Base-by-base conservation (phyloP, 2,797 vertebrate genomes). In the Manis crassicaudata region DNA sequence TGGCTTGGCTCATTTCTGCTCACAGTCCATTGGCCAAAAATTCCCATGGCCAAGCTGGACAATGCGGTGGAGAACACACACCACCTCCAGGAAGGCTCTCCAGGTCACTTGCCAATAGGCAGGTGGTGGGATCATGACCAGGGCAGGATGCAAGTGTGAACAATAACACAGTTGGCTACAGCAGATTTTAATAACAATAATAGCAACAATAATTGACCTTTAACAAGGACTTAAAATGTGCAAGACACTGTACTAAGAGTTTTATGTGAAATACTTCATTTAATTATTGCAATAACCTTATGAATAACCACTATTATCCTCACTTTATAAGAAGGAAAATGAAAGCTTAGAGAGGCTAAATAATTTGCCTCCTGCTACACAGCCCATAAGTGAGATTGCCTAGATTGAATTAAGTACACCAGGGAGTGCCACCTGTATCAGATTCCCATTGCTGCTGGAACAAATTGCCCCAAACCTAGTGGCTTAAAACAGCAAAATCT, bases 261-360 rank as follows among this genome's bases (percentile, higher is more conserved):
- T 52, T 92, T 95, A 75, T 95, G 84, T 43, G 93, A 97, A 96
- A 95, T 43, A 68, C 67, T 23, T 91, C 90, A 92, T 92, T 97
- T 97, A 96, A 96, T 97, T 92, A 93, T 95, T 56, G 79, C 68
- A 93, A 25, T 95, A 95, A 88, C 68, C 60, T 88, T 82, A 79
- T n/a, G 43, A 85, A 81, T 50, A 88, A 77, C 56, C 40, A 60
- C 93, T 75, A 29, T 84, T 89, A 68, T 88, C 13, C 84, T 93
- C 68, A 67, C 37, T 94, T 83, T 92, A 70, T 58, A 90, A 67
- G 90, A 6, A 58, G 75, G 89, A 77, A 85, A 90, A 62, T 23
- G 20, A 67, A 75, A 90, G 54, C 25, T 11, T 65, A 43, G 62
- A 84, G 85, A 86, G 70, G 60, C 94, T 72, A 77, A 92, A 58